Evolutionary conservation across 2,888 invertebrate species (phyloP).

Genomic region (Nomada ruficornis): DNA sequence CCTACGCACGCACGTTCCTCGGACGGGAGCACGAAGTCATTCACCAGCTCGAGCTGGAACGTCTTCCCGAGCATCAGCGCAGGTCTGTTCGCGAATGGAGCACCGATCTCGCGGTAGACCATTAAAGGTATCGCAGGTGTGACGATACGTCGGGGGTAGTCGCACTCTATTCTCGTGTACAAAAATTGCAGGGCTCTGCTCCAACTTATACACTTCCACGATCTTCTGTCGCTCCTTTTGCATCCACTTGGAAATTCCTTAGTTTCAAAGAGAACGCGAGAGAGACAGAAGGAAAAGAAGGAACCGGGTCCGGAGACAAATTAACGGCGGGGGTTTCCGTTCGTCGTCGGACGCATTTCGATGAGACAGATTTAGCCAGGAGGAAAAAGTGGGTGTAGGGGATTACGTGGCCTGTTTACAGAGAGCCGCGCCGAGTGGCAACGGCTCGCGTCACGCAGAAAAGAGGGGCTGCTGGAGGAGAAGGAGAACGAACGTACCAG

Average conservation of each 20-base stretch:
- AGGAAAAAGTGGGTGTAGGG: conserved; percentile 69
- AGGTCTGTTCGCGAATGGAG: no score
- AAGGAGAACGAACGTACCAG: conserved; percentile 12
- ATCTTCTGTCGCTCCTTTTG: background rate
- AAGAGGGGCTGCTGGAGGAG: conserved; percentile 36
- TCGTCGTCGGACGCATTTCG: conserved; percentile 69
- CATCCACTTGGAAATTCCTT: background rate
- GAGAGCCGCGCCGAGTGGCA: conserved; percentile 53
- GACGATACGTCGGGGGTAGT: no score
- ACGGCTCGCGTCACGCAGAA: conserved; percentile 53
- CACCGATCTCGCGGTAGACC: no score
- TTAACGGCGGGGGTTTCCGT: conserved; percentile 72
- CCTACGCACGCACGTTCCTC: conserved; percentile 52
- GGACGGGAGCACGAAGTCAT: conserved; percentile 46
- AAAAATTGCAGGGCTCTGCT: background rate
- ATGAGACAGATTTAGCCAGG: conserved; percentile 73
- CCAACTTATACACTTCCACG: no score
- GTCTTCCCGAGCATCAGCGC: conserved; percentile 11
- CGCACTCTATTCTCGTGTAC: no score
- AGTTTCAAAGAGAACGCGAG: background rate
- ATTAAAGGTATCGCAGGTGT: no score
- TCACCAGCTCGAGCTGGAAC: conserved; percentile 38
- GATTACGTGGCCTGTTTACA: conserved; percentile 74
- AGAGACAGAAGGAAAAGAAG: conserved; percentile 20
- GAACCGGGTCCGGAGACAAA: conserved; percentile 58